Conservation (phyloP, 2,888 invertebrate genomes). For the Oligia strigilis region DNA sequence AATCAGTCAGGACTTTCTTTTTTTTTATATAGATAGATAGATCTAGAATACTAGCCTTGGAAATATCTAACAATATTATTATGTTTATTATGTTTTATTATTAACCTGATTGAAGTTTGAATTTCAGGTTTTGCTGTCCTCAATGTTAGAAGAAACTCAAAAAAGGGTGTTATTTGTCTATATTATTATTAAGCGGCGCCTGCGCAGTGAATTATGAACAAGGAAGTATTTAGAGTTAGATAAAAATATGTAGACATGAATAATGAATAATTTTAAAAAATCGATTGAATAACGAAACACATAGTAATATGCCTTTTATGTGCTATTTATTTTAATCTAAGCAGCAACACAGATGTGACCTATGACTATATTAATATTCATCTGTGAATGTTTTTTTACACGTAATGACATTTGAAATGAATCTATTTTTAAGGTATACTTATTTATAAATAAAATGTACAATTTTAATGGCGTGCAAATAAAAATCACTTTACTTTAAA, state of each 20-base stretch:
- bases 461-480: not conserved
- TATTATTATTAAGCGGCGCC: not conserved
- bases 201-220: not conserved
- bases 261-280: conserved; percentile 37
- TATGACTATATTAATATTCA: not conserved
- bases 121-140: not conserved
- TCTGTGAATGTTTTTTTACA: not conserved
- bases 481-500: not conserved
- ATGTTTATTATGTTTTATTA: too few relatives aligned
- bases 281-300: conserved; percentile 11
- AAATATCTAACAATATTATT: too few relatives aligned
- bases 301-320: conserved; percentile 1
- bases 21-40: too few relatives aligned
- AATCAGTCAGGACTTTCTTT: too few relatives aligned
- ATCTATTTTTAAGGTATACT: not conserved
- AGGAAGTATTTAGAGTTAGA: conserved; percentile 38
- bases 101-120: not conserved
- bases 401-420: not conserved
- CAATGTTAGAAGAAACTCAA: not conserved
- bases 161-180: too few relatives aligned
- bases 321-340: not conserved
- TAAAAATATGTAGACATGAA: conserved; percentile 31
- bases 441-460: not conserved
- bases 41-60: too few relatives aligned
- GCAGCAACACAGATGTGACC: conserved; percentile 4